Conservation (phyloP, 1,140 invertebrate species). For the Eueides isabella region DNA sequence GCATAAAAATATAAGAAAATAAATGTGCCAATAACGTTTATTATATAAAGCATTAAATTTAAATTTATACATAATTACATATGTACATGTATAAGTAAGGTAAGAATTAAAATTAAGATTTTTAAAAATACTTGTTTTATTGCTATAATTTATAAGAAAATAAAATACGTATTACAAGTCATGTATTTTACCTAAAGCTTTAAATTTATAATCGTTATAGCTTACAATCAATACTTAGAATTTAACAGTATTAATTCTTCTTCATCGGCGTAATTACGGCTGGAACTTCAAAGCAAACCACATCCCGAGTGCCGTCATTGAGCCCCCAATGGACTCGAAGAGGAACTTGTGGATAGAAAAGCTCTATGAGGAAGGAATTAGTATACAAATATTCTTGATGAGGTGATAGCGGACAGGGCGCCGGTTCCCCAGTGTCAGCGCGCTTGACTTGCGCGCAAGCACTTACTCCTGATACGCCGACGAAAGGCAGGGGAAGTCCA, state of each 20-base stretch:
- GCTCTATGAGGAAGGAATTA: slow-evolving; percentile 49
- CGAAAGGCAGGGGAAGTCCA: slow-evolving; percentile 83
- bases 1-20: neutral
- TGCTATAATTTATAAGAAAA: neutral
- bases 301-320: slow-evolving; percentile 67
- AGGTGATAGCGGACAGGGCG: slow-evolving; percentile 49
- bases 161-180: neutral
- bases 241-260: slow-evolving; percentile 11
- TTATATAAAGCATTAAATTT: too few relatives aligned
- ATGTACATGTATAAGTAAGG: neutral
- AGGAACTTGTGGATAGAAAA: slow-evolving; percentile 57
- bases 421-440: slow-evolving; percentile 63
- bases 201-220: neutral
- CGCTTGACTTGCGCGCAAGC: slow-evolving; percentile 82
- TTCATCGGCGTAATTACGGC: slow-evolving; percentile 78
- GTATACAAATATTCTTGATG: slow-evolving; percentile 53
- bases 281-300: slow-evolving; percentile 86
- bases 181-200: neutral
- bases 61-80: too few relatives aligned
- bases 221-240: neutral
- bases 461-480: slow-evolving; percentile 83
- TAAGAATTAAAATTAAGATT: neutral
- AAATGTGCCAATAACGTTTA: too few relatives aligned
- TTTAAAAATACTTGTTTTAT: slow-evolving; percentile 1
- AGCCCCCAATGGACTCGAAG: slow-evolving; percentile 85